Evolutionary conservation across 2,888 invertebrate genomes (phyloP).

Genomic region (Lasius fuliginosus): DNA sequence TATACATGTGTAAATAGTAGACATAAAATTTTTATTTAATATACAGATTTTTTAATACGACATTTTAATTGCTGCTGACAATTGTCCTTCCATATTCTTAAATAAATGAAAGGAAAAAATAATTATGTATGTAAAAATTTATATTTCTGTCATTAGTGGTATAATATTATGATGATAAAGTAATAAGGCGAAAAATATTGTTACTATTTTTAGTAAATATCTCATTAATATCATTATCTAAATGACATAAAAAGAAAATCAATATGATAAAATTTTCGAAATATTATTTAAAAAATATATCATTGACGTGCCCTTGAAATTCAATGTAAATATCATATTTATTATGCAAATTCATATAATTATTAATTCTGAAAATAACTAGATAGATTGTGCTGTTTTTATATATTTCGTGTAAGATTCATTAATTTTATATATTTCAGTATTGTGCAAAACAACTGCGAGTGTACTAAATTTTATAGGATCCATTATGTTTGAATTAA

Average conservation of each 20-base stretch:
- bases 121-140: neutral
- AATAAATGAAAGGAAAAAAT: neutral
- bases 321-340: constrained; percentile 14
- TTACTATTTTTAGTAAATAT: constrained; percentile 5
- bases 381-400: constrained; percentile 23
- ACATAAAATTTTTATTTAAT: constrained; percentile 81
- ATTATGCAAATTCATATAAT: constrained; percentile 15
- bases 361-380: constrained; percentile 1
- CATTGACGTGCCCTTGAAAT: neutral
- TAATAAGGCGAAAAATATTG: neutral
- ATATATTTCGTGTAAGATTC: constrained; percentile 31
- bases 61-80: constrained; percentile 63
- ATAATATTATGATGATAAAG: neutral
- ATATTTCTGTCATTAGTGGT: neutral
- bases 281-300: constrained; percentile 2
- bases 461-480: constrained; percentile 27
- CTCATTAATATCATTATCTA: neutral
- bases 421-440: constrained; percentile 39
- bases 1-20: constrained; percentile 76
- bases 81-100: neutral
- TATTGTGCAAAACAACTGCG: constrained; percentile 15
- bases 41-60: constrained; percentile 80
- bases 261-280: neutral
- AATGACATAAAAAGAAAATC: neutral
- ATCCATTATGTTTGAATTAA: constrained; percentile 13